phyloP scores from a whole-genome alignment of 2,888 invertebrate genomes.

The Ectemnius cavifrons region DNA sequence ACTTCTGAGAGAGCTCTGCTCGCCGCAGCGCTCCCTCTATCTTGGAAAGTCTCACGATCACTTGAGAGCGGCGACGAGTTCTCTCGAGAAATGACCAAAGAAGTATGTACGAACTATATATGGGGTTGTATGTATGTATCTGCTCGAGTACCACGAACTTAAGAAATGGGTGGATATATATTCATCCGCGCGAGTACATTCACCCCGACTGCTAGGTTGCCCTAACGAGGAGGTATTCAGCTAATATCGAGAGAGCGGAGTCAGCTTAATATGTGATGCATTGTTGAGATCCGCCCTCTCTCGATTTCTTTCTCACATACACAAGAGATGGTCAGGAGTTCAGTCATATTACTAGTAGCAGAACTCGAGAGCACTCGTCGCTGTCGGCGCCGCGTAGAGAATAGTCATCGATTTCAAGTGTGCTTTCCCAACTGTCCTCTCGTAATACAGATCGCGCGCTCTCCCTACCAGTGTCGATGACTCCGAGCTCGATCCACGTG shows the following conservation, averaged over 20 bases:
- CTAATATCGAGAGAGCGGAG: slow-evolving; percentile 1
- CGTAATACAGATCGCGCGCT: slow-evolving; percentile 10
- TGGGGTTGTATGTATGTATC: no score
- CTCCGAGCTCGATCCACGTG: slow-evolving; percentile 40
- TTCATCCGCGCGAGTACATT: no score
- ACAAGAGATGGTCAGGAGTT: not conserved
- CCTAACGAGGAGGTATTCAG: slow-evolving; percentile 6
- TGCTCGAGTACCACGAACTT: no score
- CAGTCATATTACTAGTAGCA: not conserved
- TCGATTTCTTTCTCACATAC: no score
- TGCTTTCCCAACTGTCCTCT: not conserved
- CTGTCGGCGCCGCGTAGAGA: not conserved
- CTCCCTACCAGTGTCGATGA: not conserved
- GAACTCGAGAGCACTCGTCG: not conserved
- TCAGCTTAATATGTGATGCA: not conserved
- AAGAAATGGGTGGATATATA: no score
- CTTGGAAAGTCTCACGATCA: slow-evolving; percentile 53
- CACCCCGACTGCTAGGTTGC: no score
- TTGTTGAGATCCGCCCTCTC: not conserved
- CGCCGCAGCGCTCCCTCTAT: slow-evolving; percentile 8
- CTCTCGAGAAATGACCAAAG: slow-evolving; percentile 5
- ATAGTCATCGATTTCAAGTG: slow-evolving; percentile 4
- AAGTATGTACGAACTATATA: no score
- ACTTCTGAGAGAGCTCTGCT: no score
- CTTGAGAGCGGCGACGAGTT: slow-evolving; percentile 22